Percentiles rank a stretch among this genome's conserved stretches.
Evolutionary conservation across 1,140 invertebrate species (phyloP).

Genomic region (Acarapis woodi): DNA sequence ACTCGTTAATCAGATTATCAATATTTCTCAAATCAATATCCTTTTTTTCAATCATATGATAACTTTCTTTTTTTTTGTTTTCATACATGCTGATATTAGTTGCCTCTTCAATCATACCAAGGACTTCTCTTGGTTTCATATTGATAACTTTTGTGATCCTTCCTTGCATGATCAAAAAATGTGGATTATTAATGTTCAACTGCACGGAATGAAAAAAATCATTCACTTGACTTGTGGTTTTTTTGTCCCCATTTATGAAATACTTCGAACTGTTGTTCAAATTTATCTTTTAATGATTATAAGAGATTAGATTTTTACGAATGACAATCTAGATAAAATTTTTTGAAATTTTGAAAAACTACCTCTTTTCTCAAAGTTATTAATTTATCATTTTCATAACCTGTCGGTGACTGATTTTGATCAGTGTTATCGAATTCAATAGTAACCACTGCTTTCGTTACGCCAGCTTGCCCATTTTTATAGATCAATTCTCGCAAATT

Average conservation of each 20-base stretch:
- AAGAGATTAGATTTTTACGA: too few relatives aligned
- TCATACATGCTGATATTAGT: conserved; percentile 96
- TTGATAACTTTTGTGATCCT: conserved; percentile 95
- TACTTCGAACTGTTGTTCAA: conserved; percentile 45
- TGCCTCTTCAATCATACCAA: conserved; percentile 96
- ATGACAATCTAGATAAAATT: conserved; percentile 1
- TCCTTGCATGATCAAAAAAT: conserved; percentile 99
- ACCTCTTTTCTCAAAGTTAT: conserved; percentile 77
- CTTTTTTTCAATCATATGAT: conserved; percentile 75
- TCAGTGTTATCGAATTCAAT: conserved; percentile 83
- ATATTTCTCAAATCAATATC: conserved; percentile 66
- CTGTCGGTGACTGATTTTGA: conserved; percentile 48
- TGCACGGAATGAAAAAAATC: conserved; percentile 90
- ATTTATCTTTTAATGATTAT: conserved; percentile 18
- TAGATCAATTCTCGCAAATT: conserved; percentile 83
- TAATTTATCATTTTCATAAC: conserved; percentile 71
- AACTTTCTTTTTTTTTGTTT: conserved; percentile 55
- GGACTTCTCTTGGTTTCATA: conserved; percentile 86
- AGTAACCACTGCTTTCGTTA: conserved; percentile 82
- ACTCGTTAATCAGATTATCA: conserved; percentile 44
- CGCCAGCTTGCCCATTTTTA: conserved; percentile 82
- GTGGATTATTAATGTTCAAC: conserved; percentile 94
- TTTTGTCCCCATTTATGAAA: conserved; percentile 69
- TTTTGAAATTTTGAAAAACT: conserved; percentile 6
- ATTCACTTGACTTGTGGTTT: conserved; percentile 57